Evolutionary conservation across 2,113 vertebrate species (phyloP).

Genomic region (Ceyx melanurus): DNA sequence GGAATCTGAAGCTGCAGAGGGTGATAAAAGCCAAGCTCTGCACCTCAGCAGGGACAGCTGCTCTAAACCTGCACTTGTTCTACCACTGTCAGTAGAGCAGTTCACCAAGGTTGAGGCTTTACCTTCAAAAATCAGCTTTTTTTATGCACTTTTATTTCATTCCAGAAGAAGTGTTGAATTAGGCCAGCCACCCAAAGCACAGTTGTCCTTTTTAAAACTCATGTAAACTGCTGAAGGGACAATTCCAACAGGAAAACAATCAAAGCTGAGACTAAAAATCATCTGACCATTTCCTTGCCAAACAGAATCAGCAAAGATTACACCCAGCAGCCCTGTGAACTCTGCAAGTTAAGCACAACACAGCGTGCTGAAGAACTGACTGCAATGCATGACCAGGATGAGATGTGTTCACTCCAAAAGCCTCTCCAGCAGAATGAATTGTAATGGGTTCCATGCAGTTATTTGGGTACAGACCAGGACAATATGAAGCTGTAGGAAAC

Average conservation of each 20-base stretch:
- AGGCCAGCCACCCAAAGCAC: not conserved
- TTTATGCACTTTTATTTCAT: not conserved
- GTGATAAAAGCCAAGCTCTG: not conserved
- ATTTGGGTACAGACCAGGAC: not conserved
- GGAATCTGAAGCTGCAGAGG: not conserved
- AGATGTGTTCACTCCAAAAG: not conserved
- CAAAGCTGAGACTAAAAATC: not conserved
- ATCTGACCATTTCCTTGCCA: not conserved
- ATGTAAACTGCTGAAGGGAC: not conserved
- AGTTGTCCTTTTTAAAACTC: not conserved
- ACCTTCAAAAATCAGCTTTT: not conserved
- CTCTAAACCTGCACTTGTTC: not conserved
- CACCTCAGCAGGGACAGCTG: not conserved
- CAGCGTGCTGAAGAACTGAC: not conserved
- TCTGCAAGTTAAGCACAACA: not conserved
- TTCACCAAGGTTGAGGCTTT: not conserved
- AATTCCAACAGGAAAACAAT: not conserved
- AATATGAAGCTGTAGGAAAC: not conserved
- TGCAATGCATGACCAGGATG: not conserved
- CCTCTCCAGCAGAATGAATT: not conserved
- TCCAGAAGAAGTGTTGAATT: not conserved
- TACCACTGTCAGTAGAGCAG: fast-evolving
- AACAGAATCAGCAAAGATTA: not conserved
- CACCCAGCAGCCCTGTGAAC: not conserved
- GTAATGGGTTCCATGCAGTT: not conserved